Conservation (phyloP, 2,888 invertebrate species). For the Microchrysa polita region DNA sequence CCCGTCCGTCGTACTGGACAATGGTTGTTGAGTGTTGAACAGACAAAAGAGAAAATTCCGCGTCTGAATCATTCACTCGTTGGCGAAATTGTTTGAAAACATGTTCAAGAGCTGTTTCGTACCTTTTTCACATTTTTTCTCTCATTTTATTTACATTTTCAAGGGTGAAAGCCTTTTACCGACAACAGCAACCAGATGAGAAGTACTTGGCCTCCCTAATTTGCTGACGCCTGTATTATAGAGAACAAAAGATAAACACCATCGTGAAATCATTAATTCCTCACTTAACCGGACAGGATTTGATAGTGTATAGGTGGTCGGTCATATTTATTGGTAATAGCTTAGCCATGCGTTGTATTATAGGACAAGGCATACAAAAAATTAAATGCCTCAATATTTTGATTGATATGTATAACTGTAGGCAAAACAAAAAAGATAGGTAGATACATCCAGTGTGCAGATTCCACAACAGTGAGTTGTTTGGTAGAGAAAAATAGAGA, state of each 20-base stretch:
- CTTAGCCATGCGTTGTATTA: too few relatives aligned
- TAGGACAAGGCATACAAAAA: too few relatives aligned
- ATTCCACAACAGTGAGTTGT: too few relatives aligned
- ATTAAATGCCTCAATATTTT: too few relatives aligned
- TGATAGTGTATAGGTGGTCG: background rate
- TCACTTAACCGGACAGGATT: constrained; percentile 17
- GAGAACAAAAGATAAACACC: background rate
- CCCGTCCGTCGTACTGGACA: constrained; percentile 44
- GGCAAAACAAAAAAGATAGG: too few relatives aligned
- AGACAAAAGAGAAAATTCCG: constrained; percentile 43
- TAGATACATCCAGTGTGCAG: too few relatives aligned
- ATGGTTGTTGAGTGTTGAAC: constrained; percentile 40
- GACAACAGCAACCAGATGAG: constrained; percentile 21
- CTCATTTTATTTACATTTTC: constrained; percentile 33
- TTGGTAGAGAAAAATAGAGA: too few relatives aligned
- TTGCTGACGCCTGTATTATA: constrained; percentile 29
- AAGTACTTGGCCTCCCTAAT: constrained; percentile 33
- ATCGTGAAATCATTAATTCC: constrained; percentile 32
- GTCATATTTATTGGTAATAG: too few relatives aligned
- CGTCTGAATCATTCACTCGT: constrained; percentile 46
- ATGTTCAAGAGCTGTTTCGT: constrained; percentile 43
- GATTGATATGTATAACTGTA: too few relatives aligned
- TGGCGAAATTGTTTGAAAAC: constrained; percentile 46
- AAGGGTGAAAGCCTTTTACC: constrained; percentile 42
- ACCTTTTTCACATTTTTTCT: constrained; percentile 29